A percentile compares a stretch with the other conserved stretches of the same genome.
These are phyloP conservation scores for Rhyacophila evoluta DNA, from an alignment of 2,888 invertebrate species.

Conservation along the genomic window DNA sequence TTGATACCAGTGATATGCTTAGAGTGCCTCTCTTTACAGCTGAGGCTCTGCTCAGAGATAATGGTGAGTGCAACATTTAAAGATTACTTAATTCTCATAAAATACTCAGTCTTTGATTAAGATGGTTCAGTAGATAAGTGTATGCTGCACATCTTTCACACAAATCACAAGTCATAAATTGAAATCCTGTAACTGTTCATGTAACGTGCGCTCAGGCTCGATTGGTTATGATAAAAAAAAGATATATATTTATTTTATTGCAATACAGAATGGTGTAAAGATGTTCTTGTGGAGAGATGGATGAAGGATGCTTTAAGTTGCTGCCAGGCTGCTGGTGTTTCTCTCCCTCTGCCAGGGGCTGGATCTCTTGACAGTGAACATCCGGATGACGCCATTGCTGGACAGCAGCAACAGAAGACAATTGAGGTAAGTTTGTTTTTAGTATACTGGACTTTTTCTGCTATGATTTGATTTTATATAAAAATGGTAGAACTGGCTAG, in stretches of 20 bases:
- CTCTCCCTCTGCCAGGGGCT: constrained; percentile 65
- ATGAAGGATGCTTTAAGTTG: constrained; percentile 75
- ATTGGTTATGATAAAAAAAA: too few species aligned
- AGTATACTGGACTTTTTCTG: too few species aligned
- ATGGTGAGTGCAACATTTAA: constrained; percentile 65
- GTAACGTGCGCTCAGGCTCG: too few species aligned
- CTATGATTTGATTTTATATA: too few species aligned
- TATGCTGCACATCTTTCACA: too few species aligned
- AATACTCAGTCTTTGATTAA: too few species aligned
- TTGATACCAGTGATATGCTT: constrained; percentile 79
- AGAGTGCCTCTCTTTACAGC: constrained; percentile 78
- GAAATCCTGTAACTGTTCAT: too few species aligned
- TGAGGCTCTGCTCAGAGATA: constrained; percentile 75
- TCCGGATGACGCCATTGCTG: constrained; percentile 49
- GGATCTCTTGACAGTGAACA: constrained; percentile 61
- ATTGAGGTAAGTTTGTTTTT: constrained; percentile 52
- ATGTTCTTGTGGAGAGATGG: constrained; percentile 75
- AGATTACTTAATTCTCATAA: too few species aligned
- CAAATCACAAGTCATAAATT: too few species aligned
- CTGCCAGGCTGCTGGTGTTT: constrained; percentile 76
- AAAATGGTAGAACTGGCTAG: too few species aligned
- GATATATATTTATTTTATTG: not conserved
- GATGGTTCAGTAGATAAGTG: too few species aligned
- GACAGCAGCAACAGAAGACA: constrained; percentile 44
- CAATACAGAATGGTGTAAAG: constrained; percentile 75